Percentiles rank a stretch among this genome's conserved stretches.
These are phyloP conservation scores for Petrophora chlorosata DNA, from an alignment of 2,888 invertebrate species.

Conservation along the genomic window DNA sequence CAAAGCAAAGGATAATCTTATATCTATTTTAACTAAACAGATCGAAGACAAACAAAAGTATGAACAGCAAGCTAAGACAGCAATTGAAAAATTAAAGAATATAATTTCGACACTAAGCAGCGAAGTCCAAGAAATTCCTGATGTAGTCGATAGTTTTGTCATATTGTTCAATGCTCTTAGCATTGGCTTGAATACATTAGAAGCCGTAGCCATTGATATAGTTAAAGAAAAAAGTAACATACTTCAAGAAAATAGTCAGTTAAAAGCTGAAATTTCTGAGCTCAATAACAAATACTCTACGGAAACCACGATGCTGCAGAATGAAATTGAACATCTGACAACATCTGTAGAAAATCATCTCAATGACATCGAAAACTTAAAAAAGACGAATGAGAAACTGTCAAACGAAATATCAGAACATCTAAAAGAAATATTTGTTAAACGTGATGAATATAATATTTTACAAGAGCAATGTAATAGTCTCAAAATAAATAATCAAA, in stretches of 20 bases:
- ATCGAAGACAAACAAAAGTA: constrained; percentile 43
- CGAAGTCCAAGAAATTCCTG: constrained; percentile 49
- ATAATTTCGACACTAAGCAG: constrained; percentile 50
- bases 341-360: constrained; percentile 19
- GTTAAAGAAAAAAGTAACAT: constrained; percentile 46
- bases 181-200: constrained; percentile 49
- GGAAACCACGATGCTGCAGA: constrained; percentile 33
- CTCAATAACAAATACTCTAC: constrained; percentile 27
- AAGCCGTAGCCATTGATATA: constrained; percentile 42
- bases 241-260: constrained; percentile 28
- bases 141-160: constrained; percentile 49
- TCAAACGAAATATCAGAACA: constrained; percentile 7
- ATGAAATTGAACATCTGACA: constrained; percentile 33
- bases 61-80: constrained; percentile 47
- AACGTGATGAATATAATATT: constrained; percentile 22
- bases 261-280: constrained; percentile 34
- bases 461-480: constrained; percentile 9
- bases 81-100: constrained; percentile 45
- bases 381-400: constrained; percentile 13
- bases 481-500: constrained; percentile 28
- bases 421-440: constrained; percentile 27
- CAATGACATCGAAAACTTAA: constrained; percentile 23
- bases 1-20: constrained; percentile 45
- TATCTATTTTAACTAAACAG: constrained; percentile 43
- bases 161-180: constrained; percentile 46